phyloP scores from a whole-genome alignment of 2,113 vertebrate genomes.

The Lophochroa leadbeateri region DNA sequence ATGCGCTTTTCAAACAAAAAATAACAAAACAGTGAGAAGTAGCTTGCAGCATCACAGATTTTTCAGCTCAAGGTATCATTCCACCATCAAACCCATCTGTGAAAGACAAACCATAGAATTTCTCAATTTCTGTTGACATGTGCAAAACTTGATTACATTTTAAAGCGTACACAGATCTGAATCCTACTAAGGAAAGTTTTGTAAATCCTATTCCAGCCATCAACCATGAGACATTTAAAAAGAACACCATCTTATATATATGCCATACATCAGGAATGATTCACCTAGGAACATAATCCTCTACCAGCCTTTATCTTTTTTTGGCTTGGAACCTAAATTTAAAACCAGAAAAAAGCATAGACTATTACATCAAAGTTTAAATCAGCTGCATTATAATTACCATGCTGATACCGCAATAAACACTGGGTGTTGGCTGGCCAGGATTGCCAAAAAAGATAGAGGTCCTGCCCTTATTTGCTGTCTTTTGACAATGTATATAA shows the following conservation, averaged over 20 bases:
- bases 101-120: neutral
- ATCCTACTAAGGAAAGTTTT: neutral
- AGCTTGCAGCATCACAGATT: neutral
- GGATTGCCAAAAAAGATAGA: constrained; percentile 60
- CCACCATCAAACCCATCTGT: neutral
- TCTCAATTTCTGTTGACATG: neutral
- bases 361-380: constrained; percentile 60
- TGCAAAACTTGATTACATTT: neutral
- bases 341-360: constrained; percentile 40
- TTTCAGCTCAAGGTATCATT: neutral
- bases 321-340: neutral
- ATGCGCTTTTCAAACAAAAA: neutral
- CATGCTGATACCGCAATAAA: constrained; percentile 55
- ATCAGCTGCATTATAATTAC: constrained; percentile 69
- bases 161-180: neutral
- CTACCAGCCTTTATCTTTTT: constrained; percentile 44
- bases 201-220: neutral
- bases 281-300: constrained; percentile 48
- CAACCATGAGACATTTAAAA: neutral
- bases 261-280: constrained; percentile 11
- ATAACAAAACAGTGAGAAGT: neutral
- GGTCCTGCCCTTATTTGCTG: constrained; percentile 46
- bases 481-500: constrained; percentile 30
- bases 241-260: neutral
- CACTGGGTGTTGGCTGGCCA: constrained; percentile 51